A percentile compares a stretch with the other conserved stretches of the same genome.
Evolutionary conservation across 2,113 vertebrate genomes (phyloP).

Genomic region (Phoenicopterus ruber): DNA sequence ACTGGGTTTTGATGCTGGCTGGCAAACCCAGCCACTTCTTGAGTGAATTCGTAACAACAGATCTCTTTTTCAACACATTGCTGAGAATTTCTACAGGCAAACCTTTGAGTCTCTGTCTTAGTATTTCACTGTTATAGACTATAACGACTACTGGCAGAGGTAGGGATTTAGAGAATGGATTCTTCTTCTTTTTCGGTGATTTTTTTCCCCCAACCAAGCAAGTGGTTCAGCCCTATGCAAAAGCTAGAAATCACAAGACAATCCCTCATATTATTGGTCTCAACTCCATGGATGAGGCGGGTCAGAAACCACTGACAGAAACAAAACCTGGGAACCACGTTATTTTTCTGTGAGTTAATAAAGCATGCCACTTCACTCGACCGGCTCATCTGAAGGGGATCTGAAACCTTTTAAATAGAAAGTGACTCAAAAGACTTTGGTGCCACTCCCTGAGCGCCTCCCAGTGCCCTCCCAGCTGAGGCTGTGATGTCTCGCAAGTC

Average conservation of each 20-base stretch:
- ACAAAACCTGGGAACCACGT: not conserved
- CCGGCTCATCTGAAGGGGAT: not conserved
- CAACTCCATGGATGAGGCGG: not conserved
- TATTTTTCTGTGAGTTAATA: not conserved
- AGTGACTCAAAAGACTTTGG: not conserved
- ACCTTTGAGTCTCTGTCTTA: not conserved
- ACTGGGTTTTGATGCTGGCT: not conserved
- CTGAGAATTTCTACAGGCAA: not conserved
- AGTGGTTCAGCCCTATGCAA: not conserved
- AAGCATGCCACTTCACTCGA: not conserved
- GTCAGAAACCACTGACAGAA: not conserved
- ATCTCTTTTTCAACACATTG: not conserved
- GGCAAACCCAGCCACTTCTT: not conserved
- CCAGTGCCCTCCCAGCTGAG: not conserved
- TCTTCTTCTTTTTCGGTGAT: not conserved
- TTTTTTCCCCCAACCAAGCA: not conserved
- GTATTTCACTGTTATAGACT: not conserved
- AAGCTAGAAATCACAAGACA: not conserved
- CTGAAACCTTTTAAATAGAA: not conserved
- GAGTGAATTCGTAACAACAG: not conserved
- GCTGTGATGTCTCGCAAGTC: fast-evolving
- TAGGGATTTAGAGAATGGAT: not conserved
- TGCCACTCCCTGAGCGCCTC: not conserved
- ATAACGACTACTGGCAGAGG: not conserved
- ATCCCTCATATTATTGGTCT: not conserved